These are phyloP conservation scores for Garra rufa DNA, from an alignment of 2,113 vertebrate genomes.

Conservation along the genomic window DNA sequence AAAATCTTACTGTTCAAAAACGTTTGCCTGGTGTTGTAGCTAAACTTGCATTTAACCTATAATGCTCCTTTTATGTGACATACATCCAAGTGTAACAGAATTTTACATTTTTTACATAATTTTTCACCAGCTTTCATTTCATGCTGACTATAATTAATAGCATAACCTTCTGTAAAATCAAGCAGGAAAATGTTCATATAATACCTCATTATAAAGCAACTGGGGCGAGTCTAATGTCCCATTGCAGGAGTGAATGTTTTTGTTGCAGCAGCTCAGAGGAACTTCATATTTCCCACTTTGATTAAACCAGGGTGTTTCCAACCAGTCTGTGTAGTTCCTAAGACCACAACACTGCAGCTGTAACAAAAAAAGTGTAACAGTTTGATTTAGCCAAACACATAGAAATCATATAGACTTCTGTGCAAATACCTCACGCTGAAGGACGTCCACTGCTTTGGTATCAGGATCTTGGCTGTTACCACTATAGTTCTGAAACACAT, in stretches of 20 bases:
- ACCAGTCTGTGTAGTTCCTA: constrained; percentile 68
- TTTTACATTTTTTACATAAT: neutral
- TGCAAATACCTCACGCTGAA: constrained; percentile 60
- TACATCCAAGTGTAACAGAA: neutral
- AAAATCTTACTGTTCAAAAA: no score
- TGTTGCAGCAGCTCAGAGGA: constrained; percentile 72
- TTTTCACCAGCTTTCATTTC: neutral
- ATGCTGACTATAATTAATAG: neutral
- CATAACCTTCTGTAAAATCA: neutral
- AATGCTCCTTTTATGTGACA: neutral
- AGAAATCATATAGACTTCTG: neutral
- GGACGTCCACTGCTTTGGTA: constrained; percentile 58
- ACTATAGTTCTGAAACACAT: constrained; percentile 68
- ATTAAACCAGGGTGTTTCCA: constrained; percentile 67
- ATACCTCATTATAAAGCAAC: constrained; percentile 65
- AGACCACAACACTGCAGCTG: constrained; percentile 72
- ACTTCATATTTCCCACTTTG: constrained; percentile 46
- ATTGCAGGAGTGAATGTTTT: constrained; percentile 61
- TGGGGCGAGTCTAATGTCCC: constrained; percentile 55
- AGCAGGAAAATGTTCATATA: neutral
- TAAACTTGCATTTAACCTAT: no score
- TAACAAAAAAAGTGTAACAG: neutral
- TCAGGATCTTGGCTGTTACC: constrained; percentile 57
- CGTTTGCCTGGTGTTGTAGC: no score
- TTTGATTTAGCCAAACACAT: neutral